phyloP scores from a whole-genome alignment of 2,888 invertebrate species.

The Phasia obesa region DNA sequence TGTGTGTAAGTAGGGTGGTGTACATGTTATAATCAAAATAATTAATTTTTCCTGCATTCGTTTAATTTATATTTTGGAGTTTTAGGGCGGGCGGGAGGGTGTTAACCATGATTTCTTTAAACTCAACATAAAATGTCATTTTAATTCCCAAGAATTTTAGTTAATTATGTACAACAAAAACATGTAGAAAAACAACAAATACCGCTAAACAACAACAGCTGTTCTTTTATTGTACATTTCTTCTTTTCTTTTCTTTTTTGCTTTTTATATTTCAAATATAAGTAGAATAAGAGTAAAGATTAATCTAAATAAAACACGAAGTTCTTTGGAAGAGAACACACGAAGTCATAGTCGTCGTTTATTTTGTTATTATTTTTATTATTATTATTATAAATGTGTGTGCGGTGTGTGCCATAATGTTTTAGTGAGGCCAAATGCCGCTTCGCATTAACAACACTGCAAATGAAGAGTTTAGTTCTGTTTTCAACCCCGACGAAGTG shows the following conservation, averaged over 20 bases:
- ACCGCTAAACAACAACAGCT: slow-evolving; percentile 69
- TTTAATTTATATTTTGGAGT: slow-evolving; percentile 25
- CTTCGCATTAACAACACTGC: slow-evolving; percentile 69
- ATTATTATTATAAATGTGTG: too few relatives aligned
- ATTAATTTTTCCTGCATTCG: slow-evolving; percentile 1
- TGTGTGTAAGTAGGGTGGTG: neutral
- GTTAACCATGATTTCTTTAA: slow-evolving; percentile 39
- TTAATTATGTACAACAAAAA: slow-evolving; percentile 48
- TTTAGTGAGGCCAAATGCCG: slow-evolving; percentile 63
- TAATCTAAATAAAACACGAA: slow-evolving; percentile 55
- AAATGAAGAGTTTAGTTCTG: slow-evolving; percentile 74
- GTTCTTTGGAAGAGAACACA: slow-evolving; percentile 62
- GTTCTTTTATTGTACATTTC: slow-evolving; percentile 54
- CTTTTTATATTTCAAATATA: slow-evolving; percentile 11
- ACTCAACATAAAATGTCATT: slow-evolving; percentile 11
- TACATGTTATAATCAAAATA: too few relatives aligned
- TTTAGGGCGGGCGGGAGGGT: too few relatives aligned
- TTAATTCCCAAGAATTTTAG: slow-evolving; percentile 16
- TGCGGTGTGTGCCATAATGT: slow-evolving; percentile 46
- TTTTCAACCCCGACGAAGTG: slow-evolving; percentile 74
- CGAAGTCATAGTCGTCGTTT: slow-evolving; percentile 54
- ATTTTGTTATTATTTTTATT: slow-evolving; percentile 34
- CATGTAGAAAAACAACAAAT: slow-evolving; percentile 62
- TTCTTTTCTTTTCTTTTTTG: slow-evolving; percentile 7
- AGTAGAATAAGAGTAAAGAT: slow-evolving; percentile 66